Percentiles rank a stretch among this genome's conserved stretches.
These are phyloP conservation scores for Empis livida DNA, from an alignment of 2,888 invertebrate genomes.

Conservation along the genomic window DNA sequence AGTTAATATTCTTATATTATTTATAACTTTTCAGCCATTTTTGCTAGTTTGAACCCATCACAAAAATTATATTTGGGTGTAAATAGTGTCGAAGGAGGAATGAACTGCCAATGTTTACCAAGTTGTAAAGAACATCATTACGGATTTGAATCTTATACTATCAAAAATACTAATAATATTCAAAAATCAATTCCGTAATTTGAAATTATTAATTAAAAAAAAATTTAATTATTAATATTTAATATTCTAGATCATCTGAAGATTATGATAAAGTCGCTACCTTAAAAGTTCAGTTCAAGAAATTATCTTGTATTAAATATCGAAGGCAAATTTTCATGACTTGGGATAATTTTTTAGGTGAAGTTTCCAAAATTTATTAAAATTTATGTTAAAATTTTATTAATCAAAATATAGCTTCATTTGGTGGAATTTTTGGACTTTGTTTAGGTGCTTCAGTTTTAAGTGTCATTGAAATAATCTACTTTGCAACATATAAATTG, in stretches of 20 bases:
- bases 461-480: slow-evolving; percentile 44
- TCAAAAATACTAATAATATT: slow-evolving; percentile 1
- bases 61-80: neutral
- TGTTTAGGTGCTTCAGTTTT: slow-evolving; percentile 49
- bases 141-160: slow-evolving; percentile 7
- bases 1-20: too few species aligned
- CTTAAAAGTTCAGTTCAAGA: slow-evolving; percentile 25
- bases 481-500: slow-evolving; percentile 21
- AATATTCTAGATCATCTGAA: neutral
- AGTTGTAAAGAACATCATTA: slow-evolving; percentile 14
- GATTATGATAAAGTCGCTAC: slow-evolving; percentile 17
- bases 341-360: slow-evolving; percentile 44
- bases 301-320: slow-evolving; percentile 42
- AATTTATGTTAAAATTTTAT: too few species aligned
- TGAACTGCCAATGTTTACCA: slow-evolving; percentile 16
- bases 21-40: too few species aligned
- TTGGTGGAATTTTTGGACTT: slow-evolving; percentile 49
- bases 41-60: slow-evolving; percentile 10
- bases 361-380: too few species aligned
- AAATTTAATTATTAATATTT: neutral
- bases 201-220: too few species aligned
- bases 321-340: slow-evolving; percentile 40
- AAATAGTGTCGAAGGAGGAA: slow-evolving; percentile 8
- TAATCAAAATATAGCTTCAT: slow-evolving; percentile 44
- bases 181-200: neutral